Base-by-base conservation (phyloP, 2,113 vertebrate genomes). In the Nematolebias whitei region DNA sequence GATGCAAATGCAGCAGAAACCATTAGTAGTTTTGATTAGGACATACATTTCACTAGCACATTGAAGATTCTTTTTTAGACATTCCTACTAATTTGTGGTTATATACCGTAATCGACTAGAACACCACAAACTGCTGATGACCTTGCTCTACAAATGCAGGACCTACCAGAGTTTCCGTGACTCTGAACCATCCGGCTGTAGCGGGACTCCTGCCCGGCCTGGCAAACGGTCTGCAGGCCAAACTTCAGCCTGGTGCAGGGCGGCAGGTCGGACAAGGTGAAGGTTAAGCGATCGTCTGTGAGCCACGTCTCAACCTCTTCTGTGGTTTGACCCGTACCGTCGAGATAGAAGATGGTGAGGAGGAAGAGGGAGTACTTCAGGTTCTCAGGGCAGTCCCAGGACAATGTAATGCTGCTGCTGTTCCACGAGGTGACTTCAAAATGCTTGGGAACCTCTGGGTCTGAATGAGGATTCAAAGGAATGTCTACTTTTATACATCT, bases 211-310 rank as follows among this genome's bases (percentile, higher is more conserved):
- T 38, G 12, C 16, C 85, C 88, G 0, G 61, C 51, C 55, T 79
- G 73, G 13, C 91, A 92, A 23, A 91, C 84, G 0, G 88, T 84
- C 76, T 91, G 90, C 19, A 92, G 74, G 63, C 84, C 83, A 14
- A 92, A 87, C 44, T 35, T 74, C 4, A 92, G 74, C 54, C 80
- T 79, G 47, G 19, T 73, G 56, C 91, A 92, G 12, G 90, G 88
- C 35, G 70, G 64, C 78, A 91, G 52, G 43, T 82, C 71, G 0
- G 74, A 71, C 44, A 87, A 9, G 15, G 35, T 65, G 56, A 85
- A 83, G 1, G 1, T 41, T 3, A 84, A 71, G 26, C 23, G n/a
- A 1, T 50, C 43, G 1, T 50, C 45, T 1, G 4, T 16, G 4
- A 72, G 57, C 83, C 71, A 72, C 24, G 68, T 3, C 7, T 20